phyloP scores from a whole-genome alignment of 35 echinoderm and acorn worm genomes.

The Apostichopus parvimensis region DNA sequence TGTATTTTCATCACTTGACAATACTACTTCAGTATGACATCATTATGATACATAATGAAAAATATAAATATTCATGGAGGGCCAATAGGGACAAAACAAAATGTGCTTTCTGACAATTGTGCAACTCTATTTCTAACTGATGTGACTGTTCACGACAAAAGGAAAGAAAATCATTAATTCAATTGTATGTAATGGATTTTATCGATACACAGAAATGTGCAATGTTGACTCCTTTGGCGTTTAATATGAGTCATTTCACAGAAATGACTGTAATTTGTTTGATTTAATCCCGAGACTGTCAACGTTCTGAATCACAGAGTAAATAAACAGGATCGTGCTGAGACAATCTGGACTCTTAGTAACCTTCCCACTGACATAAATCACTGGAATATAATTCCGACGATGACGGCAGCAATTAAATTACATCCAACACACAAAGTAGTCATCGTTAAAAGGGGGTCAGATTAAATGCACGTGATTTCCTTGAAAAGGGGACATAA shows the following conservation, averaged over 20 bases:
- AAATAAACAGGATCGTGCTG: not conserved
- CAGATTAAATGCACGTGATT: not conserved
- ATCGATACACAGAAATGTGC: too few species aligned
- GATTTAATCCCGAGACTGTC: not conserved
- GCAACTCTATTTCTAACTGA: too few species aligned
- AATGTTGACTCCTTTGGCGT: too few species aligned
- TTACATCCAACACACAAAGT: not conserved
- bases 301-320: not conserved
- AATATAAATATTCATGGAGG: too few species aligned
- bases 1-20: too few species aligned
- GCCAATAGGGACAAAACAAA: too few species aligned
- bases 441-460: not conserved
- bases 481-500: not conserved
- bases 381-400: slow-evolving; percentile 1
- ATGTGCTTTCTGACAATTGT: too few species aligned
- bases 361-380: not conserved
- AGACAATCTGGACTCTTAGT: not conserved
- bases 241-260: not conserved
- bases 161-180: too few species aligned
- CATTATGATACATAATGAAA: too few species aligned
- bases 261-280: not conserved
- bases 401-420: not conserved
- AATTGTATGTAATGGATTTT: too few species aligned
- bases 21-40: too few species aligned
- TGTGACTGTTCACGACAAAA: too few species aligned